Conservation (phyloP, 2,113 vertebrate genomes). For the Chamaea fasciata region DNA sequence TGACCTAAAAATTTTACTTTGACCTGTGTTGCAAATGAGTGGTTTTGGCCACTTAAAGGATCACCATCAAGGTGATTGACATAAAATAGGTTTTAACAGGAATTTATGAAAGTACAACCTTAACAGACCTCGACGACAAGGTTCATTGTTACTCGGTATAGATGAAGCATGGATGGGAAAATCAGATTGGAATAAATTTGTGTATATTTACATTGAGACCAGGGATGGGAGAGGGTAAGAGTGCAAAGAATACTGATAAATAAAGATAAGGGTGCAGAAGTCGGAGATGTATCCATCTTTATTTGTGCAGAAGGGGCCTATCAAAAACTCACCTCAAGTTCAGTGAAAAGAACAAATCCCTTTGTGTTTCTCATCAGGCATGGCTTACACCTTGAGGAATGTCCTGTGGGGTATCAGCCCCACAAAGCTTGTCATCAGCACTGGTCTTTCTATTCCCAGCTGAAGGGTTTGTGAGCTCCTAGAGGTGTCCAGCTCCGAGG, state of each 20-base stretch:
- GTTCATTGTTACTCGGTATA: background rate
- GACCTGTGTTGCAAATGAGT: background rate
- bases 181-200: background rate
- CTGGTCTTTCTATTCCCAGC: background rate
- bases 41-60: background rate
- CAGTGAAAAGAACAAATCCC: background rate
- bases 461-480: background rate
- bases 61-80: background rate
- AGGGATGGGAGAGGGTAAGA: background rate
- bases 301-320: background rate
- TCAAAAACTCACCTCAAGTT: background rate
- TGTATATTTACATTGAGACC: background rate
- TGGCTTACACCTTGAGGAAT: background rate
- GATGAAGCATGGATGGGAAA: background rate
- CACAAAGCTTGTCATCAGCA: background rate
- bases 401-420: background rate
- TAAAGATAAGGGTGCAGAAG: background rate
- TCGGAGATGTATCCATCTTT: too few species aligned
- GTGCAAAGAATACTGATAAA: fast-evolving
- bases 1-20: background rate
- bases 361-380: background rate
- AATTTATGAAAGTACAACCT: background rate
- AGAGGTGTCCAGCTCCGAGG: background rate
- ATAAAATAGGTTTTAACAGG: background rate
- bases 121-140: background rate